phyloP scores from a whole-genome alignment of 1,140 invertebrate species.

The Protaetia brevitarsis region DNA sequence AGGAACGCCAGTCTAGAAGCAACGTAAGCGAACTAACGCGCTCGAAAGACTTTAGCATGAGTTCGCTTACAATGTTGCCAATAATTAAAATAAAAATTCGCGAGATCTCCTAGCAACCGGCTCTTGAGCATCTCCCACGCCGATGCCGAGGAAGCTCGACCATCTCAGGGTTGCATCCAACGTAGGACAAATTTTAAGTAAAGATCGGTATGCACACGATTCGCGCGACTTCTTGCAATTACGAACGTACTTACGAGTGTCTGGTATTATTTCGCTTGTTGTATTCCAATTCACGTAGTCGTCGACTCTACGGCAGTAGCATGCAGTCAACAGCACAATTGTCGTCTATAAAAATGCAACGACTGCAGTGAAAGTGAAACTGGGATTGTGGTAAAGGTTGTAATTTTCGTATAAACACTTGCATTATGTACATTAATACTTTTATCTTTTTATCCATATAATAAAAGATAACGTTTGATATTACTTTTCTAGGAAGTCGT shows the following conservation, averaged over 20 bases:
- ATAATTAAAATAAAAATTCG: slow-evolving; percentile 14
- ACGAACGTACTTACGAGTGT: too few relatives aligned
- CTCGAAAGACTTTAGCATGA: slow-evolving; percentile 13
- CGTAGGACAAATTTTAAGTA: too few relatives aligned
- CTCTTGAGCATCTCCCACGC: slow-evolving; percentile 6
- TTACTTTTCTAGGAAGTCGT: too few relatives aligned
- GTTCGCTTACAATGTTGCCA: slow-evolving; percentile 6
- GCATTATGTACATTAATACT: too few relatives aligned
- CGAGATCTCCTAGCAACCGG: slow-evolving; percentile 13
- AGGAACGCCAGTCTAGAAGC: neutral
- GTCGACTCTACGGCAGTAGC: neutral
- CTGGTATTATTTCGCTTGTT: too few relatives aligned
- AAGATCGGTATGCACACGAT: too few relatives aligned
- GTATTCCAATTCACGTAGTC: neutral
- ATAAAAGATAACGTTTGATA: too few relatives aligned
- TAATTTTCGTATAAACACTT: too few relatives aligned
- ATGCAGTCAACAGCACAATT: neutral
- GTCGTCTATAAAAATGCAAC: slow-evolving; percentile 4
- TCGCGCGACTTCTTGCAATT: too few relatives aligned
- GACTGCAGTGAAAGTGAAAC: neutral
- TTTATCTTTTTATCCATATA: too few relatives aligned
- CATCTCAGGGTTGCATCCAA: neutral
- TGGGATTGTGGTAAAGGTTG: too few relatives aligned
- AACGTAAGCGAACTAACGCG: neutral
- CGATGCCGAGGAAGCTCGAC: neutral